Percentiles rank a stretch among this genome's conserved stretches.
Conservation (phyloP, 2,113 vertebrate species). For the Oriolus oriolus region DNA sequence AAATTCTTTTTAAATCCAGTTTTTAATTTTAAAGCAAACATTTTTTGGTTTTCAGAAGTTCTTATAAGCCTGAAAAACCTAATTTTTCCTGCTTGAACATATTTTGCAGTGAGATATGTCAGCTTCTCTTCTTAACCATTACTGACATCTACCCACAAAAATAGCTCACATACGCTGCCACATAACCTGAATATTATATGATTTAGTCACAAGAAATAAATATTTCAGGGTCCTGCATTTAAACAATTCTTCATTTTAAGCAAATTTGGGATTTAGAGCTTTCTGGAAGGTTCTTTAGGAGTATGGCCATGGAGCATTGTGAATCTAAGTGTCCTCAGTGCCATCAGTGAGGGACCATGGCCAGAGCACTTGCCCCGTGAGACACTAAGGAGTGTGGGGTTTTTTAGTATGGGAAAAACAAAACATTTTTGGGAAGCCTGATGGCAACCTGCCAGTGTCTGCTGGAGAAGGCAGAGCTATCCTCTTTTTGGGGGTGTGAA, state of each 20-base stretch:
- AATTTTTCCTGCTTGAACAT: neutral
- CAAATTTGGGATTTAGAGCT: neutral
- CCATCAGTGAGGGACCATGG: neutral
- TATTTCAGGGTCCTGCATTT: neutral
- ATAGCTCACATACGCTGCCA: neutral
- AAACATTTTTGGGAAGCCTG: neutral
- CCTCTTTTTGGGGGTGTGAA: neutral
- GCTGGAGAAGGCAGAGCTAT: neutral
- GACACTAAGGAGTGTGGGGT: rapidly evolving
- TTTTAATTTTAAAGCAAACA: neutral
- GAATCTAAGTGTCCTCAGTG: neutral
- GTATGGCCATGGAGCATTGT: neutral
- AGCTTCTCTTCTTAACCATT: neutral
- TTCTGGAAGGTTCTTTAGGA: neutral
- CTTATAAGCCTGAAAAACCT: neutral
- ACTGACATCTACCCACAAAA: neutral
- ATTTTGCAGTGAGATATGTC: neutral
- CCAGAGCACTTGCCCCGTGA: neutral
- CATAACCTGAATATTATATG: neutral
- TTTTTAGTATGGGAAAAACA: neutral
- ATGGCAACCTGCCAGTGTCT: neutral
- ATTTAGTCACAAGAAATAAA: neutral
- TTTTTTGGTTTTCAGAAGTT: neutral
- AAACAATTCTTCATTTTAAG: neutral
- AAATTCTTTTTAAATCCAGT: neutral